Evolutionary conservation across 2,113 vertebrate species (phyloP), one percentile per base, ranked within the genome.

Genomic region (Pollachius pollachius): DNA sequence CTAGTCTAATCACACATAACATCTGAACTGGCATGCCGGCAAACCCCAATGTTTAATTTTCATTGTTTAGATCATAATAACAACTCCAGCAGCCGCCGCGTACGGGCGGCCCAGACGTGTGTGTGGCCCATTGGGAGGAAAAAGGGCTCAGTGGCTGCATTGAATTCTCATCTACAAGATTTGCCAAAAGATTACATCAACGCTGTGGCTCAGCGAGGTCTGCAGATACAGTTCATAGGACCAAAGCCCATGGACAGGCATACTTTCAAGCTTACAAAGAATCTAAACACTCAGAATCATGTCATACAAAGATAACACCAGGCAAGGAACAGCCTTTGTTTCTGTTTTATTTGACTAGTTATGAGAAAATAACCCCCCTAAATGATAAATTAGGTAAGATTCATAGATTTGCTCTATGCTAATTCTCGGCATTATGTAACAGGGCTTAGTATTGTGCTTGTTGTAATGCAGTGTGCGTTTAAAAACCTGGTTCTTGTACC

Each of bases 61-160:
- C 81, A 92, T 93, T 93, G 91, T 93, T 89, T 86, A 70, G 67
- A 27, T 82, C 79, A 91, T 87, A 92, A 92, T 90, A 82, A 86
- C 67, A 75, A 77, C 64, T 19, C 63, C 74, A 64, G 79, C 72
- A 34, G 30, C 30, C 64, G 66, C 37, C 79, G 75, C 80, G 81
- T 85, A 85, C 80, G 76, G 59, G 41, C 78, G 72, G 78, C 73
- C 67, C 74, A 68, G 75, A 81, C 86, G 81, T 86, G 84, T 81
- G 87, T 81, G 84, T 85, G 82, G 80, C 87, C 88, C 88, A 85
- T 86, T 68, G 77, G 68, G 71, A 77, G 73, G 75, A 83, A 74
- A 84, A 89, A 90, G 87, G 30, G 87, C 82, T 80, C 76, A 86
- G 81, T 73, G 83, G 67, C 81, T 87, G 87, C 89, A 88, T 88